phyloP scores from a whole-genome alignment of 1,140 invertebrate genomes.

The Xylocopa sonorina region DNA sequence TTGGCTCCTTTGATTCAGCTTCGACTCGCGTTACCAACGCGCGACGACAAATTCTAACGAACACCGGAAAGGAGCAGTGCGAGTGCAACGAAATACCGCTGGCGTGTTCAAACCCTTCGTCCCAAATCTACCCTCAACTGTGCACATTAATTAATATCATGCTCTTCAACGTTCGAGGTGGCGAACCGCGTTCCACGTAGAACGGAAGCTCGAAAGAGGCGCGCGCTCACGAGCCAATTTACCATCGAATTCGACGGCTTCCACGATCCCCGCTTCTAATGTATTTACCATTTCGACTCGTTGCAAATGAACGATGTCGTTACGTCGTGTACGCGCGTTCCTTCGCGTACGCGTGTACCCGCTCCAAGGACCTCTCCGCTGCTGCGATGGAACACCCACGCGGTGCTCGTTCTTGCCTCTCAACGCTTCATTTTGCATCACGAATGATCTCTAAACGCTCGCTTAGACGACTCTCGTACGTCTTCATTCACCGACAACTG shows the following conservation, averaged over 20 bases:
- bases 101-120: background rate
- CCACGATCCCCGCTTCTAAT: background rate
- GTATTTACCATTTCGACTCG: constrained; percentile 40
- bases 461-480: constrained; percentile 53
- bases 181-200: background rate
- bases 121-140: no score
- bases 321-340: constrained; percentile 65
- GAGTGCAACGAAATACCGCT: background rate
- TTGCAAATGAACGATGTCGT: constrained; percentile 71
- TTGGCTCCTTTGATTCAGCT: constrained; percentile 7
- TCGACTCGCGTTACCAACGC: background rate
- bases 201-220: constrained; percentile 7
- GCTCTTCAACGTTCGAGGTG: no score
- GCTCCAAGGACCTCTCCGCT: no score
- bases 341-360: constrained; percentile 48
- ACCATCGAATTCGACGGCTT: constrained; percentile 11
- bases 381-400: constrained; percentile 75
- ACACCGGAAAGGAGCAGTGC: background rate
- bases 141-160: no score
- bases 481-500: constrained; percentile 53
- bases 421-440: constrained; percentile 59
- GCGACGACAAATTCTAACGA: constrained; percentile 6
- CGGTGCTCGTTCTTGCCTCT: constrained; percentile 55
- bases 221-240: background rate
- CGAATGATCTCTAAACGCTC: constrained; percentile 66